Evolutionary conservation across 2,888 invertebrate genomes (phyloP), one percentile per base, ranked within the genome.

Genomic region (Thymelicus lineola): DNA sequence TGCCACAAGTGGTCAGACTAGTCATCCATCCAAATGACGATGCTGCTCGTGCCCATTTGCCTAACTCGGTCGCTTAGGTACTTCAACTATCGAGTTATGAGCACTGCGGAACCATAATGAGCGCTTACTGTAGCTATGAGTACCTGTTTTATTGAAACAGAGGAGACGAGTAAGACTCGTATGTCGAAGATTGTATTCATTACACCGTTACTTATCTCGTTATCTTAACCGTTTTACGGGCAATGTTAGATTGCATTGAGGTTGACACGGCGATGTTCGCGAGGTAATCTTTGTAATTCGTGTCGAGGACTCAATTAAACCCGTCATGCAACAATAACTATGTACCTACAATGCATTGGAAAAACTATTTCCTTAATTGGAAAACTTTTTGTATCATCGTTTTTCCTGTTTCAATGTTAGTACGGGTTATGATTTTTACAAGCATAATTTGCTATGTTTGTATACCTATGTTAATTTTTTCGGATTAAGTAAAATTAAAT

Each of bases 131-230:
- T 45, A 45, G 12, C 45, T 45, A n/a, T n/a, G n/a, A n/a, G 5
- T 14, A 14, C 45, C 12, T 45, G 7, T 17, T 50, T 7, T 50
- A 15, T 48, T n/a, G 7, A 17, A 50, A 2, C n/a, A 15, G 48
- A 48, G 42, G 50, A 65, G 55, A 17, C 42, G 55, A 62, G 61
- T 14, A 57, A 42, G 53, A 17, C 12, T 12, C 12, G 42, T 42
- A 12, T 36, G 46, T 46, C 46, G 61, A 55, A 68, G 62, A 62
- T 68, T 60, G 62, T 62, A 48, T 57, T 62, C 68, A 62, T 57
- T 62, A 57, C 46, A 45, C 68, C 61, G 62, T 58, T 69, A 46
- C 46, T 62, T 62, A 62, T 62, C 61, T 68, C 61, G 68, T 68
- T 61, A 62, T 68, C 62, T 68, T 46, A 57, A 53, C 14, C 50